Evolutionary conservation across 1,140 invertebrate species (phyloP), one percentile per base, ranked within the genome.

Genomic region (Venturia canescens): DNA sequence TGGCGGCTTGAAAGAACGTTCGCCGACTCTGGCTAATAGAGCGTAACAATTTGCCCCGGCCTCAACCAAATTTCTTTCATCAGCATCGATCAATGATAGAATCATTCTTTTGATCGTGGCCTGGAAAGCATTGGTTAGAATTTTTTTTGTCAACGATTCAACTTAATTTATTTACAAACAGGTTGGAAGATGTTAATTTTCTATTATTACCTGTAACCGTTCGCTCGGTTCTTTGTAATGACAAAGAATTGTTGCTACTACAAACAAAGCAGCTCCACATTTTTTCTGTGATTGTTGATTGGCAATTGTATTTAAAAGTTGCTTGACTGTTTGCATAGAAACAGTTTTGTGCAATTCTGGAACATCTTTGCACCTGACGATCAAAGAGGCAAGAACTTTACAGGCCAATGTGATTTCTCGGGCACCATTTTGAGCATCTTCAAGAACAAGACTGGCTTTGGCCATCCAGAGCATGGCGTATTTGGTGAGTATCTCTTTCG

Each of bases 301-400:
- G 1, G 34, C 72, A 18, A 89, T 80, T 4, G 80, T 29, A 50
- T 82, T 82, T 21, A 90, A n/a, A 0, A 91, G 29, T 34, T 88
- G 87, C 74, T 91, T 91, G 0, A 91, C 83, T 79, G 84, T 85
- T 82, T 91, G 89, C 83, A 87, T 85, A 0, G 90, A 90, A 31
- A 91, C 79, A 29, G 88, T 84, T 79, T 91, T 91, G 0, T 88
- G 87, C 44, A 90, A 23, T 50, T 91, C 90, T 0, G 86, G 76
- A 15, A 91, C 85, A 29, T 85, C 76, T 75, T 89, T 90, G 15
- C 80, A 85, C 0, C 7, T 7, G 21, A 79, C 72, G 3, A 89
- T 78, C 38, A 91, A 76, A 34, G 26, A 66, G 21, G 85, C 83
- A 9, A 88, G 70, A 23, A 87, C 79, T 84, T 86, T 85, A 26